A percentile compares a stretch with the other conserved stretches of the same genome.
Evolutionary conservation across 2,888 invertebrate species (phyloP).

Genomic region (Lumbricus terrestris): DNA sequence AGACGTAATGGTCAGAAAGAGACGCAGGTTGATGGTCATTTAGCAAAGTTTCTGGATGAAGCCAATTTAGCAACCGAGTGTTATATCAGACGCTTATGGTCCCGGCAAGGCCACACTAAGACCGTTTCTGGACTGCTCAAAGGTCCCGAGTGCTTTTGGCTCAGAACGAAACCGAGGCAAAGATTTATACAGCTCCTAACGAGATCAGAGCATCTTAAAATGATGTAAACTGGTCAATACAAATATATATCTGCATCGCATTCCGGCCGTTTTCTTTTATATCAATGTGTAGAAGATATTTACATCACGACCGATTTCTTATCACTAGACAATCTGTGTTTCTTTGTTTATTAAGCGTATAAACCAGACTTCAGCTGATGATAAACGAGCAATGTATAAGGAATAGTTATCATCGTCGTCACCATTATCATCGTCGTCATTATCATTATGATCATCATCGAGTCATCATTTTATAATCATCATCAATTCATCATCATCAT

Average conservation of each 20-base stretch:
- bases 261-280: neutral
- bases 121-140: neutral
- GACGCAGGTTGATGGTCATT: no score
- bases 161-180: neutral
- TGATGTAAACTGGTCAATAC: neutral
- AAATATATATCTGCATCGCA: neutral
- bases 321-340: neutral
- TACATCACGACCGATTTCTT: neutral
- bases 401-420: neutral
- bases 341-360: neutral
- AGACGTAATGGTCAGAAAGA: neutral
- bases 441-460: constrained; percentile 8
- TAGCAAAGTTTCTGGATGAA: neutral
- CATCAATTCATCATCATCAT: neutral
- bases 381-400: no score
- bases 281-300: no score
- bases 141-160: neutral
- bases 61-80: neutral
- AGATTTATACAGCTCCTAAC: neutral
- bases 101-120: neutral
- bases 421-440: neutral
- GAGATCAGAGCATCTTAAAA: neutral
- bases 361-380: neutral
- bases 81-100: no score
- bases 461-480: neutral